Conservation (phyloP, 2,797 vertebrate species). For the Scolopax rusticola region DNA sequence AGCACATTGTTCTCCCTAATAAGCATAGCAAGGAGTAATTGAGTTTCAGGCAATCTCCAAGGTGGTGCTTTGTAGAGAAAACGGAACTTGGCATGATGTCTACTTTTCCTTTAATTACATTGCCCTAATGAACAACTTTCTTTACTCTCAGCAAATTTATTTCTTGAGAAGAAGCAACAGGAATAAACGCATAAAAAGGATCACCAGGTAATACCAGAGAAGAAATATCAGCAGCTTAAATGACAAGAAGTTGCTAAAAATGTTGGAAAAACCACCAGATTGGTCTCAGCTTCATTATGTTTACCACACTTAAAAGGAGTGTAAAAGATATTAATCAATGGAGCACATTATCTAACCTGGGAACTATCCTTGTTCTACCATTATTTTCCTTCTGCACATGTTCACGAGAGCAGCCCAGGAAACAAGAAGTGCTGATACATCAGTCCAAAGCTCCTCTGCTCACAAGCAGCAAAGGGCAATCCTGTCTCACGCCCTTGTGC, state of each 20-base stretch:
- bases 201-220: neutral
- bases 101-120: constrained; percentile 78
- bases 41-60: constrained; percentile 78
- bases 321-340: neutral
- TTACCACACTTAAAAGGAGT: neutral
- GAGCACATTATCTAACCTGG: neutral
- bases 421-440: neutral
- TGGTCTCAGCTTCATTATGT: neutral
- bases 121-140: constrained; percentile 72
- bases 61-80: constrained; percentile 69
- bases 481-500: neutral
- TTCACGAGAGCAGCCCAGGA: neutral
- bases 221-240: neutral
- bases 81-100: constrained; percentile 68
- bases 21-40: constrained; percentile 76
- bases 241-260: neutral
- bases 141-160: constrained; percentile 57
- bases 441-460: neutral
- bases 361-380: neutral
- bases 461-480: neutral
- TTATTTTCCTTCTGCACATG: neutral
- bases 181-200: constrained; percentile 33
- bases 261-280: neutral
- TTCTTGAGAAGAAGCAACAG: constrained; percentile 55
- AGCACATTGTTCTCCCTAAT: constrained; percentile 75